These are phyloP conservation scores for Sebastes taczanowskii DNA, from an alignment of 2,797 vertebrate species.

Conservation along the genomic window DNA sequence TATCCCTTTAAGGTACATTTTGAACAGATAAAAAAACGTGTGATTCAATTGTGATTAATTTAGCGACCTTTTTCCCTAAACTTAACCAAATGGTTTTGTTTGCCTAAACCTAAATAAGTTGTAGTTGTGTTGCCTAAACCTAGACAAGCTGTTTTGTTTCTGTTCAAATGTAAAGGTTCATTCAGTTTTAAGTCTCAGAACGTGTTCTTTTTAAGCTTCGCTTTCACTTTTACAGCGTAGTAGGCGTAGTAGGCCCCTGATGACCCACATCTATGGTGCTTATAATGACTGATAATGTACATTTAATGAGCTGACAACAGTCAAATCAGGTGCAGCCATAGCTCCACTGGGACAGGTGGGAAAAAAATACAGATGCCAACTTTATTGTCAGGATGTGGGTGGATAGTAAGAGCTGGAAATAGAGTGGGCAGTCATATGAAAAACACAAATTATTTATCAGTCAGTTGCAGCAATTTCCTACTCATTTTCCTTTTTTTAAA, in stretches of 20 bases:
- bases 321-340: neutral
- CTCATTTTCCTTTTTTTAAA: neutral
- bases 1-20: too few relatives aligned
- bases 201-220: neutral
- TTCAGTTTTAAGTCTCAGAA: neutral
- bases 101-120: too few relatives aligned
- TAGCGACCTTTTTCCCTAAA: too few relatives aligned
- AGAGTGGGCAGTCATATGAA: neutral
- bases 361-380: neutral
- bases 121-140: too few relatives aligned
- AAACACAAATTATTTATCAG: neutral
- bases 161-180: too few relatives aligned
- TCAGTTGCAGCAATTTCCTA: neutral
- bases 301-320: neutral
- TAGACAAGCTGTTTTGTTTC: too few relatives aligned
- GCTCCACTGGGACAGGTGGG: neutral
- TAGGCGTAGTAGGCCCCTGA: neutral
- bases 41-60: too few relatives aligned
- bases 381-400: neutral
- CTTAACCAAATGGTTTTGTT: too few relatives aligned
- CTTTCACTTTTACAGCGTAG: neutral
- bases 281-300: neutral
- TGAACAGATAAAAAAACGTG: too few relatives aligned
- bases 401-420: neutral
- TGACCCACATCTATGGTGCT: neutral